phyloP scores from a whole-genome alignment of 2,797 vertebrate species.

The Sciurus carolinensis region DNA sequence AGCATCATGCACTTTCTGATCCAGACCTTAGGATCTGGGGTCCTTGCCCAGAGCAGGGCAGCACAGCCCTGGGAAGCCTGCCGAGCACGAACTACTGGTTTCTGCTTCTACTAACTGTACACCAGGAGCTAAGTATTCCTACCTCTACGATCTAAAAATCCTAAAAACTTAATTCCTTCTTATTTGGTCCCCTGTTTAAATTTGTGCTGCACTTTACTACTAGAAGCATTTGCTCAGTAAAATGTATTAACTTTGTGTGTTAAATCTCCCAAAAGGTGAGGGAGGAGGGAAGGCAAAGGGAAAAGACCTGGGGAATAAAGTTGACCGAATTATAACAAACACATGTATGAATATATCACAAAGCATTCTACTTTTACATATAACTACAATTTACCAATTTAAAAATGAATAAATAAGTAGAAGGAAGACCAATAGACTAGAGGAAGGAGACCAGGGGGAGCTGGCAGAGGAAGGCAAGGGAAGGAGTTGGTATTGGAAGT shows the following conservation, averaged over 20 bases:
- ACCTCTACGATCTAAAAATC: neutral
- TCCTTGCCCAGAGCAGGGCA: neutral
- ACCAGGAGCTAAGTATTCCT: neutral
- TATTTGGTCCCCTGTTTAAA: neutral
- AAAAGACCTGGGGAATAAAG: no score
- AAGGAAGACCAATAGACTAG: no score
- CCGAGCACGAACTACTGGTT: rapidly evolving
- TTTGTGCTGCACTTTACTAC: neutral
- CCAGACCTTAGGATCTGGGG: neutral
- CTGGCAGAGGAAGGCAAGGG: no score
- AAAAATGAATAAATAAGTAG: no score
- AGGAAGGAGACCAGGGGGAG: no score
- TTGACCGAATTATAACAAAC: no score
- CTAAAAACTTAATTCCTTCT: neutral
- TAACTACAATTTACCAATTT: no score
- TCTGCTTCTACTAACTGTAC: neutral
- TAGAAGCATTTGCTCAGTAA: neutral
- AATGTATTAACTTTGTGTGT: neutral
- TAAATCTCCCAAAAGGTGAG: neutral
- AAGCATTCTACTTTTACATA: no score
- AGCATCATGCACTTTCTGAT: neutral
- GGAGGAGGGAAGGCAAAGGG: no score
- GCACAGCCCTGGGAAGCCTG: rapidly evolving
- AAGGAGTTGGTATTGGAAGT: no score
- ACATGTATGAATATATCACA: no score